Conservation (phyloP, 1,140 invertebrate genomes). For the Goniozus legneri region DNA sequence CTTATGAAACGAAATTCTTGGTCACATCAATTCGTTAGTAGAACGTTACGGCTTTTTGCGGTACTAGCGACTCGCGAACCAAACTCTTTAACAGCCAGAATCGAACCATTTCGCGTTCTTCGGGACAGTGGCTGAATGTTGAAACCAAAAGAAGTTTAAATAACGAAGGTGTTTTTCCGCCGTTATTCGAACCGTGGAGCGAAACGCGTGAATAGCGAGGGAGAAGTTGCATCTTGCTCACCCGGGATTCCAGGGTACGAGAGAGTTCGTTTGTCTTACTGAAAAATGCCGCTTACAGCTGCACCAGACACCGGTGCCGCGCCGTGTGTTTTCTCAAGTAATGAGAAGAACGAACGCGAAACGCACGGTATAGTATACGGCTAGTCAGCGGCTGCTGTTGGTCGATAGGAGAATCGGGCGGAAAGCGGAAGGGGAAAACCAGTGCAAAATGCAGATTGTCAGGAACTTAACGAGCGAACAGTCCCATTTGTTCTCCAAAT, state of each 20-base stretch:
- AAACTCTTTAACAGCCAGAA: too few species aligned
- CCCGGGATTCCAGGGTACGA: too few species aligned
- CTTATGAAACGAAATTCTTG: too few species aligned
- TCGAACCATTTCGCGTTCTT: too few species aligned
- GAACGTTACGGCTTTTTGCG: too few species aligned
- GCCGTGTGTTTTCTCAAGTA: constrained; percentile 19
- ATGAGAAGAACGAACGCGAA: constrained; percentile 14
- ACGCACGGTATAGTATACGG: too few species aligned
- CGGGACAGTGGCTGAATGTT: constrained; percentile 11
- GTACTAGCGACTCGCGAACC: too few species aligned
- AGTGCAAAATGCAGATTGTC: constrained; percentile 7
- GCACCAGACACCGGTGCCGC: too few species aligned
- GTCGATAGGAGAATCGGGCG: neutral
- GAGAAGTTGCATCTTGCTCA: too few species aligned
- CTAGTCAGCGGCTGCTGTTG: neutral
- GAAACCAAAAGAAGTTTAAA: constrained; percentile 7
- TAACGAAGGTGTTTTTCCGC: constrained; percentile 6
- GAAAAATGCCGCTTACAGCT: constrained; percentile 14
- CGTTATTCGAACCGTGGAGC: constrained; percentile 11
- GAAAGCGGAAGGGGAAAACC: too few species aligned
- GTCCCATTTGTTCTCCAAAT: too few species aligned
- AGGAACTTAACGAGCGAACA: neutral
- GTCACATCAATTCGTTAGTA: too few species aligned
- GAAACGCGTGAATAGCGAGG: constrained; percentile 3
- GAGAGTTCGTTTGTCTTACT: constrained; percentile 16